phyloP scores from a whole-genome alignment of 2,113 vertebrate genomes.

The Embiotoca jacksoni region DNA sequence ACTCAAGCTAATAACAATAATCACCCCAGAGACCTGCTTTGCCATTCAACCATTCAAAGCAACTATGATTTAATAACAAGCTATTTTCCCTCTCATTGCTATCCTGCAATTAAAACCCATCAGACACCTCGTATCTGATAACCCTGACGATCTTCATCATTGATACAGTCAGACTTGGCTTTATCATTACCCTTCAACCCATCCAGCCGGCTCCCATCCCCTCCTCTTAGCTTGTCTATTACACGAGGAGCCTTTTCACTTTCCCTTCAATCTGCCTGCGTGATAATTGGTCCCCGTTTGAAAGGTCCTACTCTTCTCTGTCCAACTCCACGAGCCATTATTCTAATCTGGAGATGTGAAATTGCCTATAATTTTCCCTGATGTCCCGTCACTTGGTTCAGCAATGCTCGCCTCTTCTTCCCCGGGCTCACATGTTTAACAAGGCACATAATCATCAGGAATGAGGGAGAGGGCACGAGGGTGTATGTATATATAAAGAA shows the following conservation, averaged over 20 bases:
- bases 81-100: constrained; percentile 62
- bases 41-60: constrained; percentile 64
- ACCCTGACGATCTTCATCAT: constrained; percentile 50
- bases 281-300: constrained; percentile 83
- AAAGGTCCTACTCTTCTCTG: constrained; percentile 83
- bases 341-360: constrained; percentile 88
- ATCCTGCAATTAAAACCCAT: constrained; percentile 81
- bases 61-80: constrained; percentile 75
- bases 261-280: constrained; percentile 74
- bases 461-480: constrained; percentile 64
- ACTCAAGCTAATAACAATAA: constrained; percentile 83
- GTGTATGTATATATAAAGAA: constrained; percentile 60
- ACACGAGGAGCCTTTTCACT: constrained; percentile 71
- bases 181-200: constrained; percentile 66
- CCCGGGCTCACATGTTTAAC: constrained; percentile 73
- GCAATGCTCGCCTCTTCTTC: constrained; percentile 72
- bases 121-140: constrained; percentile 75
- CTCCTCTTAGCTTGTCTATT: constrained; percentile 62
- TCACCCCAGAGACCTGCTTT: constrained; percentile 68
- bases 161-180: constrained; percentile 64
- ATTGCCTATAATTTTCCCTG: constrained; percentile 88
- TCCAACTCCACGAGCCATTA: constrained; percentile 84
- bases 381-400: constrained; percentile 78
- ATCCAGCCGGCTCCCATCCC: constrained; percentile 43
- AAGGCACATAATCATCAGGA: constrained; percentile 77